A percentile compares a stretch with the other conserved stretches of the same genome.
These are phyloP conservation scores for Ornithoptera alexandrae DNA, from an alignment of 2,888 invertebrate species.

Conservation along the genomic window DNA sequence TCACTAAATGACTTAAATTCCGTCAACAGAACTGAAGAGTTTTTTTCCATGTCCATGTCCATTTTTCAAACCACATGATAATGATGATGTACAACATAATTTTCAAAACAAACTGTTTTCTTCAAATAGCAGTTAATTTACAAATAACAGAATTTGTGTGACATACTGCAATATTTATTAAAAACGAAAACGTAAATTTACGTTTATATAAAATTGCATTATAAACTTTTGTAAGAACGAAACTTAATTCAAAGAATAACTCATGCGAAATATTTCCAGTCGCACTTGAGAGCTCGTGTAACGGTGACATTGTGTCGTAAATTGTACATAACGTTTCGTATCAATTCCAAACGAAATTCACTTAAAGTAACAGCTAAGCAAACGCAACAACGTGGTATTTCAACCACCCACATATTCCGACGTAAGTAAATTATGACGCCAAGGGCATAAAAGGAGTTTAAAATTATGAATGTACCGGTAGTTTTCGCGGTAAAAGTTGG, in stretches of 20 bases:
- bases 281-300: constrained; percentile 27
- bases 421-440: constrained; percentile 29
- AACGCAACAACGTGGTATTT: constrained; percentile 4
- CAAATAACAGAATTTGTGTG: too few relatives aligned
- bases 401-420: constrained; percentile 19
- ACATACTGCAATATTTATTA: too few relatives aligned
- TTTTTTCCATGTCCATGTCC: too few relatives aligned
- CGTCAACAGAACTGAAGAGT: too few relatives aligned
- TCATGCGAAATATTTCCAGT: constrained; percentile 34
- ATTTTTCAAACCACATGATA: too few relatives aligned
- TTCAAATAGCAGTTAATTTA: too few relatives aligned
- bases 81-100: too few relatives aligned
- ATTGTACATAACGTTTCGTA: constrained; percentile 19
- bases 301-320: constrained; percentile 32
- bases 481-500: constrained; percentile 31
- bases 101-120: too few relatives aligned
- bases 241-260: constrained; percentile 37
- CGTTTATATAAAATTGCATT: too few relatives aligned
- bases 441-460: constrained; percentile 26
- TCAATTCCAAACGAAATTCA: constrained; percentile 21
- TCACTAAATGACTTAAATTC: too few relatives aligned
- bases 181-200: too few relatives aligned
- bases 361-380: constrained; percentile 10
- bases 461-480: constrained; percentile 24
- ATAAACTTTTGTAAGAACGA: not conserved